Evolutionary conservation across 2,113 vertebrate species (phyloP), one percentile per base, ranked within the genome.

Genomic region (Ranitomeya imitator): DNA sequence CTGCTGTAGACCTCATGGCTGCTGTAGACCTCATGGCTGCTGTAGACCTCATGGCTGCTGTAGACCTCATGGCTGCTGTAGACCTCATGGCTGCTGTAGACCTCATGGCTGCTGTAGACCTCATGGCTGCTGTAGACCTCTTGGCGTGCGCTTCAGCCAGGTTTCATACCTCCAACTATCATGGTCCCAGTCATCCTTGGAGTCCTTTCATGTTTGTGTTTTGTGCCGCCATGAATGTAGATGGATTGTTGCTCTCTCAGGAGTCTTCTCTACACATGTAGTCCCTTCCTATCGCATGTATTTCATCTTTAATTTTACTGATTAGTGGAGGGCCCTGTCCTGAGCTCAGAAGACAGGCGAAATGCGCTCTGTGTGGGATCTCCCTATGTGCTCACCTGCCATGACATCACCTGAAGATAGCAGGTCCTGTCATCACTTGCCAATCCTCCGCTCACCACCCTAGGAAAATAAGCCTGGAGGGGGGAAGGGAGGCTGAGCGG

Each of bases 401-500:
- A 16, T 87, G 77, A 88, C 86, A 76, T 88, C 86, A 88, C n/a
- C 79, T 51, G 59, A 23, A 57, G 79, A 57, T 82, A 82, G 79
- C 79, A 87, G 86, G 79, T 87, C 79, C 86, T 88, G 79, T 88
- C 86, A 83, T 74, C 86, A 83, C 79, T 74, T 88, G 86, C 86
- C 79, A 88, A 88, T 88, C 80, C 79, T 57, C 55, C 26, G 52
- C 79, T 83, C 71, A 63, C 79, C 86, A 87, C 78, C 77, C 78
- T 80, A 81, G 71, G 61, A 80, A 57, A 57, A 87, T 55, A 80
- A 71, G 63, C 61, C 45, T 60, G 45, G 57, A 80, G 77, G 73
- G 76, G 23, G 76, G 23, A 19, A 69, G 26, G 6, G 74, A 67
- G 57, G 12, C 63, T 2, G 69, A 63, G 26, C 26, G 4, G n/a